phyloP scores from a whole-genome alignment of 2,113 vertebrate species.

The Cyanoliseus patagonus region DNA sequence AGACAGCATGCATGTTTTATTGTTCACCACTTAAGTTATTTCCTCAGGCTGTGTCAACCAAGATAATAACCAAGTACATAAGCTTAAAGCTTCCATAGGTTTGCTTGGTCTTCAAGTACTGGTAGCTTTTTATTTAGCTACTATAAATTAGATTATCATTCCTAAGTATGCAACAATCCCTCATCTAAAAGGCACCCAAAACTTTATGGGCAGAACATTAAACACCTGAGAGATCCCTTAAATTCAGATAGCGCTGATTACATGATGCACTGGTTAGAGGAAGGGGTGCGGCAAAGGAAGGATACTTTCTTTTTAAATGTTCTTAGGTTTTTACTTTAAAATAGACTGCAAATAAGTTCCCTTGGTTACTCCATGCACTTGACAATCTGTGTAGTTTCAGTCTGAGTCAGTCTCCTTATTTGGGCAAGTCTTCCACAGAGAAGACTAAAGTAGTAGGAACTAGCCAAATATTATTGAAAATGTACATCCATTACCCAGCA shows the following conservation, averaged over 20 bases:
- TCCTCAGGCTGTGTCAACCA: background rate
- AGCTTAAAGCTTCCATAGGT: background rate
- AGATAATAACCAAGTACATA: background rate
- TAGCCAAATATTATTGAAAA: conserved; percentile 52
- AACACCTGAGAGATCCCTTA: background rate
- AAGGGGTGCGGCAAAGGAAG: background rate
- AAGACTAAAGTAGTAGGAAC: conserved; percentile 38
- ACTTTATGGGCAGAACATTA: background rate
- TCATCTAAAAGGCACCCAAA: background rate
- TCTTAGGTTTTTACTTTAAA: conserved; percentile 27
- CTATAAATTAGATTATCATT: background rate
- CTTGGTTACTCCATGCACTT: conserved; percentile 24
- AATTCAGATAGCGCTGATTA: background rate
- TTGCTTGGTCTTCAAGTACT: background rate
- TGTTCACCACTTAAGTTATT: background rate
- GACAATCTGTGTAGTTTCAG: conserved; percentile 47
- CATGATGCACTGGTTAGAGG: background rate
- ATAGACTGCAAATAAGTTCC: conserved; percentile 28
- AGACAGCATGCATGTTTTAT: background rate
- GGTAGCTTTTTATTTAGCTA: background rate
- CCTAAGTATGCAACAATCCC: background rate
- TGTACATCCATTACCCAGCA: conserved; percentile 4
- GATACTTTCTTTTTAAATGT: background rate
- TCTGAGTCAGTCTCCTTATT: conserved; percentile 51
- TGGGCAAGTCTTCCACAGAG: conserved; percentile 36